Evolutionary conservation across 2,113 vertebrate genomes (phyloP).

Genomic region (Morphnarchus princeps): DNA sequence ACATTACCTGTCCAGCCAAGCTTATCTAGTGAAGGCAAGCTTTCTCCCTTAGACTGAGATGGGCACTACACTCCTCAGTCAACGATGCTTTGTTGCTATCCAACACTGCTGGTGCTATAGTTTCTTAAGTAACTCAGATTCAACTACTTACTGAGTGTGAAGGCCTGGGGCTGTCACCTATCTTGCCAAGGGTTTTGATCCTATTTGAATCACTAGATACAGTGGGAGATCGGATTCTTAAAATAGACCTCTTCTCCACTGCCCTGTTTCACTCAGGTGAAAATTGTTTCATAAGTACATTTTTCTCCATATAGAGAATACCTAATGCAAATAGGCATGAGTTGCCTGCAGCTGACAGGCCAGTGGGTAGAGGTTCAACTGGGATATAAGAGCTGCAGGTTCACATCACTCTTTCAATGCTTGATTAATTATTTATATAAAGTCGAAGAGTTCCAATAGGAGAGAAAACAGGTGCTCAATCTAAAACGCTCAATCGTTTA

Average conservation of each 20-base stretch:
- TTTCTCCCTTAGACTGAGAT: background rate
- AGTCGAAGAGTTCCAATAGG: background rate
- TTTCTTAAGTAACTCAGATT: background rate
- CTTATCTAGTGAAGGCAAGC: background rate
- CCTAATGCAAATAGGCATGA: background rate
- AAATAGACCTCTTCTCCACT: background rate
- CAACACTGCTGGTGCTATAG: background rate
- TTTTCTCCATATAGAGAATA: background rate
- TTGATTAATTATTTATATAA: slow-evolving; percentile 17
- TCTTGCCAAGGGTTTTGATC: background rate
- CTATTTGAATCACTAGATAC: background rate
- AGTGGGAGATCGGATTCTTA: background rate
- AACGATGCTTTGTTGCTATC: background rate
- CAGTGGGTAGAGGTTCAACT: background rate
- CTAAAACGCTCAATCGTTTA: background rate
- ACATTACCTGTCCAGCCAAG: background rate
- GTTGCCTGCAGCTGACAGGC: background rate
- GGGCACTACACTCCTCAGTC: background rate
- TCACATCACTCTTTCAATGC: background rate
- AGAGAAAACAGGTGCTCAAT: background rate
- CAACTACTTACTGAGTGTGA: background rate
- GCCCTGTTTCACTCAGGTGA: background rate
- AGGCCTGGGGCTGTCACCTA: background rate
- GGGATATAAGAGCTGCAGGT: background rate
- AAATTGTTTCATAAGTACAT: background rate